Conservation (phyloP, 1,140 invertebrate genomes). For the Trypoxylus dichotomus region DNA sequence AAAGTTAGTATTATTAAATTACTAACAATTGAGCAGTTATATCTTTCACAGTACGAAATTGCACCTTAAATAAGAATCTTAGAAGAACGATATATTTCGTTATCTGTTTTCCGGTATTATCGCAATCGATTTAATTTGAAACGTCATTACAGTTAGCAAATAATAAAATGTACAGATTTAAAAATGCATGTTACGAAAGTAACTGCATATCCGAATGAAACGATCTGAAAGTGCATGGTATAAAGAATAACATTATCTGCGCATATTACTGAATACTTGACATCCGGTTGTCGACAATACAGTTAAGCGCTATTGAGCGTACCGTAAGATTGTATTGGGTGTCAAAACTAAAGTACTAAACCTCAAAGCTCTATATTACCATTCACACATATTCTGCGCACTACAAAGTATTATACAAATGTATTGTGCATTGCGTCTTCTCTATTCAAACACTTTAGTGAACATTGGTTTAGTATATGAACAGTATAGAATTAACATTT, state of each 20-base stretch:
- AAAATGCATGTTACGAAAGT: not conserved
- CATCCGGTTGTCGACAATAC: not conserved
- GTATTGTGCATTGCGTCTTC: not conserved
- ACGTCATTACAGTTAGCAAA: not conserved
- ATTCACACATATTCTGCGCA: not conserved
- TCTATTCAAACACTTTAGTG: too few species aligned
- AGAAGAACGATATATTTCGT: too few species aligned
- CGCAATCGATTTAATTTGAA: too few species aligned
- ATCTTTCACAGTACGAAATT: too few species aligned
- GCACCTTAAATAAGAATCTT: too few species aligned
- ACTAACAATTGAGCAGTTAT: too few species aligned
- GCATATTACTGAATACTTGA: not conserved
- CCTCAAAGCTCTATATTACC: not conserved
- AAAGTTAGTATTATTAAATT: too few species aligned
- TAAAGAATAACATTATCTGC: not conserved
- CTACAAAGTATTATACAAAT: too few species aligned
- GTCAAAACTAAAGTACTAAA: not conserved
- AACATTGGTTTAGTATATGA: too few species aligned
- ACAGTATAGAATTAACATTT: too few species aligned
- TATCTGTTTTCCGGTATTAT: too few species aligned
- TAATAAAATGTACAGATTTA: not conserved
- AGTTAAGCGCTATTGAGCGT: not conserved
- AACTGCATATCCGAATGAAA: not conserved
- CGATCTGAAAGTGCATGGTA: not conserved
- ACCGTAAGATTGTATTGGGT: not conserved